These are phyloP conservation scores for Anticlea derivata DNA, from an alignment of 2,888 invertebrate species.

Conservation along the genomic window DNA sequence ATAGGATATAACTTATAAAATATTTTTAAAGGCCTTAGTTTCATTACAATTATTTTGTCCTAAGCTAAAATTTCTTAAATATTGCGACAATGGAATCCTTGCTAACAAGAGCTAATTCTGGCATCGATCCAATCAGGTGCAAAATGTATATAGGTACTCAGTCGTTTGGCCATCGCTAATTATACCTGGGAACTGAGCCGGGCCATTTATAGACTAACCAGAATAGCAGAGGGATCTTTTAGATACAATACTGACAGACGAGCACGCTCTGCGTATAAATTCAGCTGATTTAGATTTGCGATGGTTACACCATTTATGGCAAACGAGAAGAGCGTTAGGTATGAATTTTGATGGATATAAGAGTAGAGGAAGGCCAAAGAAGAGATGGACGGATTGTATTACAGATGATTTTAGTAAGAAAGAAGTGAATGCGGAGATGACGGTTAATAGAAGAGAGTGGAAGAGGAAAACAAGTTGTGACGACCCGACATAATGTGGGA, in stretches of 20 bases:
- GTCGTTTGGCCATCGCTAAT: slow-evolving; percentile 72
- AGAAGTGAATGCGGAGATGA: too few relatives aligned
- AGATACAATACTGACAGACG: slow-evolving; percentile 53
- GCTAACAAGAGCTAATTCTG: slow-evolving; percentile 61
- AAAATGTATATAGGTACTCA: slow-evolving; percentile 61
- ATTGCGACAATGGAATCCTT: slow-evolving; percentile 46
- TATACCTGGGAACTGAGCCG: slow-evolving; percentile 66
- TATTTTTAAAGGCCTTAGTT: too few relatives aligned
- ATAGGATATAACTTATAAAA: background rate
- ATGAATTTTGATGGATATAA: too few relatives aligned
- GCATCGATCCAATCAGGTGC: slow-evolving; percentile 76
- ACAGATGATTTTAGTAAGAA: too few relatives aligned
- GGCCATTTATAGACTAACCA: slow-evolving; percentile 70
- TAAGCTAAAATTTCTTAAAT: slow-evolving; percentile 31
- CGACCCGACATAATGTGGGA: too few relatives aligned
- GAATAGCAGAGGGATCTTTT: slow-evolving; percentile 68
- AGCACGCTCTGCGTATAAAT: slow-evolving; percentile 35
- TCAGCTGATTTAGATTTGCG: slow-evolving; percentile 49
- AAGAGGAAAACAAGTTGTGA: too few relatives aligned
- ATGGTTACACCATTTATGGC: slow-evolving; percentile 52
- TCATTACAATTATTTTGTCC: background rate
- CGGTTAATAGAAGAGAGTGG: too few relatives aligned
- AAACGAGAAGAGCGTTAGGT: too few relatives aligned
- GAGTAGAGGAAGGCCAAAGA: too few relatives aligned
- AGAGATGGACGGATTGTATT: too few relatives aligned